These are phyloP conservation scores for Calonectris borealis DNA, from an alignment of 2,113 vertebrate genomes.

Conservation along the genomic window DNA sequence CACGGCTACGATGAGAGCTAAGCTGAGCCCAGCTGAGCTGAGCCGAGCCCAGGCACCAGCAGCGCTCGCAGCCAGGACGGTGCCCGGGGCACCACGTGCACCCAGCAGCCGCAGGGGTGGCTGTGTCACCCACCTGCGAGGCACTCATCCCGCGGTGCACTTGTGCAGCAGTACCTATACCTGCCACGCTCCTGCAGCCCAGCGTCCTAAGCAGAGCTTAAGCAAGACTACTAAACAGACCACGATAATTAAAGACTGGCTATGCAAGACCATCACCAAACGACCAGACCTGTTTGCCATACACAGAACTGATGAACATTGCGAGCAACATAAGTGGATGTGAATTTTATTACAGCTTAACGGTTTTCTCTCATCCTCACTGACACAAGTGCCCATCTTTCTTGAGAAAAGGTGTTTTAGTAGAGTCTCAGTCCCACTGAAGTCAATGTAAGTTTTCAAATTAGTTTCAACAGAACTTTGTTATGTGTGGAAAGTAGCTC, in stretches of 20 bases:
- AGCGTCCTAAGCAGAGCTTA: neutral
- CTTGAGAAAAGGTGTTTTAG: neutral
- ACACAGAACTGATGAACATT: accelerated
- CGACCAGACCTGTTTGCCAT: accelerated
- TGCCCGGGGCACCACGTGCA: neutral
- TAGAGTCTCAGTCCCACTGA: neutral
- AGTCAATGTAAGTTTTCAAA: neutral
- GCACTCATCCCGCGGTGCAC: neutral
- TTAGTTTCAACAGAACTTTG: neutral
- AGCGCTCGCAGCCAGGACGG: neutral
- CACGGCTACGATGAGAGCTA: accelerated
- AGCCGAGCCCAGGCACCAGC: neutral
- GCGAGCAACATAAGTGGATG: neutral
- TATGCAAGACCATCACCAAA: neutral
- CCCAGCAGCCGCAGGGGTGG: neutral
- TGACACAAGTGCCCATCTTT: neutral
- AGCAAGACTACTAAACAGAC: neutral
- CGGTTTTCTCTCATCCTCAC: neutral
- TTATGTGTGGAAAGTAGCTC: neutral
- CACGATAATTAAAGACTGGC: accelerated
- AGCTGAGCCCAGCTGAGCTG: neutral
- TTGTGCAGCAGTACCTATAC: neutral
- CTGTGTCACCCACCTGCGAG: too few relatives aligned
- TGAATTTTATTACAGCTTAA: too few relatives aligned
- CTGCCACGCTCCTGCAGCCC: neutral